Conservation (phyloP, 2,888 invertebrate species). For the Lithophane leautieri region DNA sequence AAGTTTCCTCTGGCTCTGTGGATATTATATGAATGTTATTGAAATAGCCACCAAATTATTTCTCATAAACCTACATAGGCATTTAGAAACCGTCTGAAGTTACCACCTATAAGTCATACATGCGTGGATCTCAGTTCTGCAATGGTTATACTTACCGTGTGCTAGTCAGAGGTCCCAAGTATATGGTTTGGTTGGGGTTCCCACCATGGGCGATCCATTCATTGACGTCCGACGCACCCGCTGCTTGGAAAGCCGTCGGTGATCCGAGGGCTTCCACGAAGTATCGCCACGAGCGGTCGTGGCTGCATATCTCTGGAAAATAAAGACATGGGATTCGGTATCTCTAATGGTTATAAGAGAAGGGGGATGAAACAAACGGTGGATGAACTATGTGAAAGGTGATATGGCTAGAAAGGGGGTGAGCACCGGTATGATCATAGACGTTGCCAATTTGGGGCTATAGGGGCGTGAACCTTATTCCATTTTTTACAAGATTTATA, state of each 20-base stretch:
- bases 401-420: too few species aligned
- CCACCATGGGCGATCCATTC: constrained; percentile 82
- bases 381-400: too few species aligned
- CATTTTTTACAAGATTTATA: too few species aligned
- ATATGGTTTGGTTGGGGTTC: constrained; percentile 69
- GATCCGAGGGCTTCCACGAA: constrained; percentile 88
- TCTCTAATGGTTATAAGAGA: too few species aligned
- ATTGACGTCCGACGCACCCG: constrained; percentile 81
- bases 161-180: constrained; percentile 83
- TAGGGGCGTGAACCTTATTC: constrained; percentile 25
- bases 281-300: constrained; percentile 90
- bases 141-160: constrained; percentile 71
- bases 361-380: too few species aligned
- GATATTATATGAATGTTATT: constrained; percentile 1
- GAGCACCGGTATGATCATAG: neutral
- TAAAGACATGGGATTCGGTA: neutral
- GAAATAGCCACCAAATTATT: neutral
- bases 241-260: constrained; percentile 86
- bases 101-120: neutral
- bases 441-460: constrained; percentile 8
- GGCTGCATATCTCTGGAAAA: constrained; percentile 89
- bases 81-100: neutral
- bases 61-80: neutral
- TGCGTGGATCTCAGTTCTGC: neutral
- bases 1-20: constrained; percentile 84